Evolutionary conservation across 1,140 invertebrate species (phyloP).

Genomic region (Pseudomyrmex dendroicus): DNA sequence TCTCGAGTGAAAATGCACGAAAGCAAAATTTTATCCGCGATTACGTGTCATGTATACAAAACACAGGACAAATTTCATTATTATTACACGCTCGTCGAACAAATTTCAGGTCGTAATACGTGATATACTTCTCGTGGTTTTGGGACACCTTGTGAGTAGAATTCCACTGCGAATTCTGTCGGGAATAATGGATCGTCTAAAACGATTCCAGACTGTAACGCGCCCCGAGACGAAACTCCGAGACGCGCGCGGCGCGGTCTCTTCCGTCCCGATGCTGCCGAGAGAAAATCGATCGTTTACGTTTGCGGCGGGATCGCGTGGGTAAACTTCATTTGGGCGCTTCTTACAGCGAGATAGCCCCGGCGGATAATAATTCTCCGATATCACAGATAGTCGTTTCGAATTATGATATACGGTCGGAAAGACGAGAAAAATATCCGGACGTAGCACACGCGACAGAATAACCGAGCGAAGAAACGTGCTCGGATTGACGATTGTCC

Average conservation of each 20-base stretch:
- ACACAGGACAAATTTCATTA: too few relatives aligned
- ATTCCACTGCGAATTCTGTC: conserved; percentile 27
- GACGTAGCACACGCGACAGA: background rate
- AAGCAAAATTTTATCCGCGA: background rate
- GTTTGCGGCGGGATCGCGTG: conserved; percentile 34
- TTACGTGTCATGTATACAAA: too few relatives aligned
- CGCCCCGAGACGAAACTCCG: background rate
- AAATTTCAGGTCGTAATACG: background rate
- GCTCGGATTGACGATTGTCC: conserved; percentile 14
- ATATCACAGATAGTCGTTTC: background rate
- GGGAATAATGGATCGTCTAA: conserved; percentile 43
- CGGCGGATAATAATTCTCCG: conserved; percentile 39
- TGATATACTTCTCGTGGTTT: background rate
- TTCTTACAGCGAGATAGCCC: conserved; percentile 7
- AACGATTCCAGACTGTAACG: conserved; percentile 30
- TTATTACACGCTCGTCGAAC: background rate
- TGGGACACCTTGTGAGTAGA: conserved; percentile 20
- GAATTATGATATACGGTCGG: conserved; percentile 26
- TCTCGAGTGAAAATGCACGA: background rate
- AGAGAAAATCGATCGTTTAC: conserved; percentile 39
- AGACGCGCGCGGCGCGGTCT: background rate
- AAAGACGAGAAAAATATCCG: conserved; percentile 16
- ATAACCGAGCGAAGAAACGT: background rate
- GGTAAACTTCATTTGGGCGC: conserved; percentile 44
- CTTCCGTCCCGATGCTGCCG: conserved; percentile 16